These are phyloP conservation scores for Peromyscus polionotus DNA, from an alignment of 2,113 vertebrate species.

Conservation along the genomic window DNA sequence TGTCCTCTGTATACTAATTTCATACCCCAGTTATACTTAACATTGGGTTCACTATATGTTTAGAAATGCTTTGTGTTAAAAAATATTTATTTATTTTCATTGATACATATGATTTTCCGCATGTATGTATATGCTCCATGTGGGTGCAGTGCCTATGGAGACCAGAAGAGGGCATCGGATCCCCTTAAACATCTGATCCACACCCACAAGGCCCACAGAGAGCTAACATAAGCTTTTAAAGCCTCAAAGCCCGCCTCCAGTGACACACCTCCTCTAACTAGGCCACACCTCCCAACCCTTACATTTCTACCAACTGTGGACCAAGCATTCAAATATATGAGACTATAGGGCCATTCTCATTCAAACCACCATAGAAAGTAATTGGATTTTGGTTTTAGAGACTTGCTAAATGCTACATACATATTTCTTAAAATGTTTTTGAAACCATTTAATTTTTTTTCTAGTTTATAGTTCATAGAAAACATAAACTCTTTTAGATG, in stretches of 20 bases:
- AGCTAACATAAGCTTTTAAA: neutral
- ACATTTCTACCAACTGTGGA: neutral
- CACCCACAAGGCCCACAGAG: neutral
- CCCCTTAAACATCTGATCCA: no score
- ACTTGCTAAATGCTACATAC: neutral
- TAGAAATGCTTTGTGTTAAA: neutral
- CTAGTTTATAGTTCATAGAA: conserved; percentile 11
- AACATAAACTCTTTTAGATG: neutral
- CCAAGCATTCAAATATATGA: neutral
- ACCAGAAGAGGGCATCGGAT: neutral
- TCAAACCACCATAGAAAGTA: neutral
- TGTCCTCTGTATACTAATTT: neutral
- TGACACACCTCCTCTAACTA: neutral
- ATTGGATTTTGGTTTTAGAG: conserved; percentile 48
- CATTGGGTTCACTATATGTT: conserved; percentile 15
- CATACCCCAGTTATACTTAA: neutral
- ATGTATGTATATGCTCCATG: neutral
- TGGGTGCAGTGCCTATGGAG: neutral
- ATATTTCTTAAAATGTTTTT: conserved; percentile 62
- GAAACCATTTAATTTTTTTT: conserved; percentile 41
- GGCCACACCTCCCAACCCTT: neutral
- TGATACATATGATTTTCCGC: neutral
- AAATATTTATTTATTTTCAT: neutral
- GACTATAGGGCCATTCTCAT: neutral
- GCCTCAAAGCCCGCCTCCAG: neutral